These are phyloP conservation scores for Phataginus tetradactyla DNA, from an alignment of 2,797 vertebrate species.

Conservation along the genomic window DNA sequence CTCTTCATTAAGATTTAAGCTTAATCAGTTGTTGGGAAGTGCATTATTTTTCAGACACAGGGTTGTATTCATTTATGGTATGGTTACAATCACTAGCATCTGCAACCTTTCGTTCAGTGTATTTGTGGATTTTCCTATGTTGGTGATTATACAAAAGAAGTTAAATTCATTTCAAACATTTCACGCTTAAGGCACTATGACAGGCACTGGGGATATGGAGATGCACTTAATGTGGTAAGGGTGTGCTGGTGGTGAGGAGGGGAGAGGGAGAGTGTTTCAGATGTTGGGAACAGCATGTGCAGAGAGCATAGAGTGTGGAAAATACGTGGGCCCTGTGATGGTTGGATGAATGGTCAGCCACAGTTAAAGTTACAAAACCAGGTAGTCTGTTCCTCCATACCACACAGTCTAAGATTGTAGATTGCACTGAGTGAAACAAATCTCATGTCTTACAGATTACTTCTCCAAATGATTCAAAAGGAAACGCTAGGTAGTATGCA, in stretches of 20 bases:
- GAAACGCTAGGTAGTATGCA: background rate
- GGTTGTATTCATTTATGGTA: background rate
- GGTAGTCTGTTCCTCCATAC: background rate
- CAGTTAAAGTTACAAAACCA: background rate
- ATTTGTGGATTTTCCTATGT: background rate
- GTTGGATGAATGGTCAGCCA: background rate
- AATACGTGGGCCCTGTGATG: background rate
- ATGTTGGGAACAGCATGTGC: background rate
- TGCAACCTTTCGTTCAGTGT: background rate
- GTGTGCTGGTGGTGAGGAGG: background rate
- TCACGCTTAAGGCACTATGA: background rate
- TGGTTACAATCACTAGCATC: background rate
- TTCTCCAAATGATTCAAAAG: background rate
- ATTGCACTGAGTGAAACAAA: background rate
- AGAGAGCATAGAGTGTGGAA: background rate
- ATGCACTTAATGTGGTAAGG: background rate
- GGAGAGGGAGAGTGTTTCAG: background rate
- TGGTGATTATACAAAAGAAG: background rate
- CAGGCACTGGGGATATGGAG: background rate
- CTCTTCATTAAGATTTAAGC: conserved; percentile 1
- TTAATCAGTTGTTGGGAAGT: background rate
- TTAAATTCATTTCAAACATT: conserved; percentile 13
- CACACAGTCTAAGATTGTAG: background rate
- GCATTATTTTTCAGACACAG: background rate
- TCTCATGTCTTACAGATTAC: background rate